Conservation (phyloP, 2,888 invertebrate genomes). For the Ophion costatus region DNA sequence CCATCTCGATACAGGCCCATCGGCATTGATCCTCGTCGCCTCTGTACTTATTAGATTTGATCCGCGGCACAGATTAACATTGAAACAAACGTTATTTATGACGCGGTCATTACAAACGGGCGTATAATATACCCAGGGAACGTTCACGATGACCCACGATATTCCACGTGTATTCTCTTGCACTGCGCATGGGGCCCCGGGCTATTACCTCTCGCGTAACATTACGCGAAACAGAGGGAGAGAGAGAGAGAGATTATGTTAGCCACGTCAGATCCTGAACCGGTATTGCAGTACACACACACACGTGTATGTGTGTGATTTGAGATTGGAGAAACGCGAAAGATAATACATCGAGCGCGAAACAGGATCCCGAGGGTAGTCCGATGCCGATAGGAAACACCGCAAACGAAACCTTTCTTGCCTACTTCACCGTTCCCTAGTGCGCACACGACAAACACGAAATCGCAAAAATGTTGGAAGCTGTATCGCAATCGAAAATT, state of each 20-base stretch:
- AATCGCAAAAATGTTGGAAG: background rate
- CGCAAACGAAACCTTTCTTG: conserved; percentile 1
- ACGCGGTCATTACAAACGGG: conserved; percentile 77
- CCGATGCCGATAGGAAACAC: conserved; percentile 42
- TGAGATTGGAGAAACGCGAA: conserved; percentile 32
- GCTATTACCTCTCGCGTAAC: conserved; percentile 36
- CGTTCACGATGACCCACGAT: conserved; percentile 64
- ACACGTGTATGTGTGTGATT: background rate
- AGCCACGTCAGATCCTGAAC: conserved; percentile 44
- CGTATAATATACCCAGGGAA: conserved; percentile 67
- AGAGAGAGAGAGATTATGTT: conserved; percentile 50
- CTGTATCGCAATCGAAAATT: background rate
- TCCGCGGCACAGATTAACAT: conserved; percentile 81
- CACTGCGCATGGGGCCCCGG: conserved; percentile 49
- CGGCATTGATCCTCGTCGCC: conserved; percentile 65
- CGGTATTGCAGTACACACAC: background rate
- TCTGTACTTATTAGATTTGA: conserved; percentile 82
- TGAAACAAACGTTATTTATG: conserved; percentile 83
- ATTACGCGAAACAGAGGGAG: conserved; percentile 38
- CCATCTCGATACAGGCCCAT: conserved; percentile 24
- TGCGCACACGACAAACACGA: background rate
- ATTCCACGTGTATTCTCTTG: conserved; percentile 52
- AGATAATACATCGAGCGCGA: conserved; percentile 57
- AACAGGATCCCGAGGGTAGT: conserved; percentile 48
- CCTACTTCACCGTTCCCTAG: background rate